Evolutionary conservation across 1,140 invertebrate species (phyloP), one percentile per base, ranked within the genome.

Genomic region (Triops cancriformis): DNA sequence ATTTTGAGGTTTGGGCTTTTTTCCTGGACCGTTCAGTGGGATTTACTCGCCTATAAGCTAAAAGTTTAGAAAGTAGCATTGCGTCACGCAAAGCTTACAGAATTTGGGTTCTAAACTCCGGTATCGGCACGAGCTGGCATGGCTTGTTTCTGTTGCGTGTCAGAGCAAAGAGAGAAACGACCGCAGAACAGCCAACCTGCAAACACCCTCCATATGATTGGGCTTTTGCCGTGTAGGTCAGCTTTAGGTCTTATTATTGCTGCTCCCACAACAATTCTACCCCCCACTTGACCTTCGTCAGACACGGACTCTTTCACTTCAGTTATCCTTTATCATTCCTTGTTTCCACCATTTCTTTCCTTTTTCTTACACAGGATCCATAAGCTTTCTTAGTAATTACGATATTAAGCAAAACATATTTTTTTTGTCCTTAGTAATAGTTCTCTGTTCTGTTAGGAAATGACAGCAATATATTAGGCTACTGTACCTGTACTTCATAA

Each of bases 101-200:
- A 64, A 64, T 64, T 64, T 64, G 51, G 51, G 23, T 12, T 64
- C 51, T 23, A 23, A 64, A 64, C 51, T 64, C 51, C 18, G 51
- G 51, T 23, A 18, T 18, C 51, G 51, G 51, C 51, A 23, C 23
- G 51, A 64, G 51, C 9, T 64, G 51, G 23, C 51, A 64, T 64
- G 51, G n/a, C 23, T 64, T 64, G 51, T 64, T 64, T 64, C 14
- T 23, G 18, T 64, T 64, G 51, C 51, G 51, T 64, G 51, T 14
- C 51, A 64, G 18, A 64, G 51, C 51, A 64, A 64, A 64, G 51
- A 64, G 51, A 64, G 51, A 64, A 64, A 64, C 51, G 51, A 64
- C 51, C 51, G 51, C n/a, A 64, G 23, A 64, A 64, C 51, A 64
- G 51, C 51, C 51, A 64, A 23, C 18, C 51, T 64, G 14, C 51